Evolutionary conservation across 1,140 invertebrate genomes (phyloP).

Genomic region (Probaryconus sp.): DNA sequence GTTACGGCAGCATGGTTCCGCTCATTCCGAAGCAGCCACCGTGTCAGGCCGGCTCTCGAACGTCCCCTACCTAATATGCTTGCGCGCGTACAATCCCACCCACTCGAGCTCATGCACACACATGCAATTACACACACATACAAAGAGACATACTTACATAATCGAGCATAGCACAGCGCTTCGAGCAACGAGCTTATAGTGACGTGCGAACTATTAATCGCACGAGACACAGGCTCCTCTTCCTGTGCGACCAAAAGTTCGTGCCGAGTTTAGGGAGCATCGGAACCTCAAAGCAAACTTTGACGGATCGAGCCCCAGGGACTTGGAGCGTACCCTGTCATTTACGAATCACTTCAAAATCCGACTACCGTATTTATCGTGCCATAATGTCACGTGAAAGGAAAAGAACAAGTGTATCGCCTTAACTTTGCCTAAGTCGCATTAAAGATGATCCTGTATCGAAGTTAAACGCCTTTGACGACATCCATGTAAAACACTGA

Average conservation of each 20-base stretch:
- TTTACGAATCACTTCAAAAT: slow-evolving; percentile 59
- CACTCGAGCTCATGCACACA: slow-evolving; percentile 8
- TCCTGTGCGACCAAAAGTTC: slow-evolving; percentile 45
- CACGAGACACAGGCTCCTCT: slow-evolving; percentile 53
- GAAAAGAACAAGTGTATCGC: slow-evolving; percentile 40
- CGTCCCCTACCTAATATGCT: slow-evolving; percentile 50
- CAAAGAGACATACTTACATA: not conserved
- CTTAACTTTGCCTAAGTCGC: slow-evolving; percentile 37
- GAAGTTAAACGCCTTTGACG: slow-evolving; percentile 1
- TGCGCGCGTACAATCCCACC: slow-evolving; percentile 23
- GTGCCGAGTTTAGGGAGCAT: slow-evolving; percentile 48
- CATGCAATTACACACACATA: slow-evolving; percentile 5
- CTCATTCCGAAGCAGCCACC: slow-evolving; percentile 64
- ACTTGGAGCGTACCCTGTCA: slow-evolving; percentile 45
- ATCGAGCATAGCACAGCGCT: slow-evolving; percentile 6
- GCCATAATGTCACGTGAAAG: slow-evolving; percentile 45
- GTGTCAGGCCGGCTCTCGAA: slow-evolving; percentile 64
- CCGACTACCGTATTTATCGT: slow-evolving; percentile 54
- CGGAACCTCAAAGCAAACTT: slow-evolving; percentile 57
- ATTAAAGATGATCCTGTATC: slow-evolving; percentile 31
- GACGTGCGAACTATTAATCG: slow-evolving; percentile 66
- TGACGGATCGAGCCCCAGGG: slow-evolving; percentile 59
- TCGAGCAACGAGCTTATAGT: slow-evolving; percentile 44
- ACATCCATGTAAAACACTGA: slow-evolving; percentile 8
- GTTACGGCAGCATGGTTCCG: slow-evolving; percentile 73